Conservation (phyloP, 1,140 invertebrate species). For the Drosophila prosaltans region DNA sequence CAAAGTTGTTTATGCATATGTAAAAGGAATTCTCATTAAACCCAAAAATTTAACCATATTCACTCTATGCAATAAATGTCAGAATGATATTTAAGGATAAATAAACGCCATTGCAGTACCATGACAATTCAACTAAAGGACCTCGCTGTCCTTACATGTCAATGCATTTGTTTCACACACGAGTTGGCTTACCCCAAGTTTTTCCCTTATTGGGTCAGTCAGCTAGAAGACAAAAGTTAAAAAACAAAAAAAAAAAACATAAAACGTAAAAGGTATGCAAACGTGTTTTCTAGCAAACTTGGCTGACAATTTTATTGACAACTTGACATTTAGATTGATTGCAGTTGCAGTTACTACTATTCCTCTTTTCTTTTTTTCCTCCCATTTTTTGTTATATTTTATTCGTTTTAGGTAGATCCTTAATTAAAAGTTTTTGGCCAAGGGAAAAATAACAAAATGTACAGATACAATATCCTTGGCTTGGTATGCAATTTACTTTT, state of each 20-base stretch:
- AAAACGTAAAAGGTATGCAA: conserved; percentile 54
- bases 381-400: conserved; percentile 4
- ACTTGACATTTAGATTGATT: conserved; percentile 77
- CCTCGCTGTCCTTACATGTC: not conserved
- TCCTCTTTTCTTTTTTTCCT: conserved; percentile 9
- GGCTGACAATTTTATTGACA: conserved; percentile 78
- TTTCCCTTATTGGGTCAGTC: conserved; percentile 28
- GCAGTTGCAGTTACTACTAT: conserved; percentile 45
- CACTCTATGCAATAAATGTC: not conserved
- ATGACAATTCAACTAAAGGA: conserved; percentile 1
- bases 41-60: not conserved
- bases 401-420: conserved; percentile 33
- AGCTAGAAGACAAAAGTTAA: conserved; percentile 41
- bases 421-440: conserved; percentile 71
- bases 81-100: conserved; percentile 3
- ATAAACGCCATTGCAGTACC: conserved; percentile 3
- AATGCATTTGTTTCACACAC: conserved; percentile 11
- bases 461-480: conserved; percentile 6
- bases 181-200: conserved; percentile 21
- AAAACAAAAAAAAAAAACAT: conserved; percentile 17
- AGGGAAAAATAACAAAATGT: conserved; percentile 35
- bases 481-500: conserved; percentile 44
- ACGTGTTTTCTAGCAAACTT: conserved; percentile 54
- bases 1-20: not conserved
- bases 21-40: not conserved